A percentile compares a stretch with the other conserved stretches of the same genome.
Conservation (phyloP, 92 coral and sea anemone species). For the Meandrina meandrites region DNA sequence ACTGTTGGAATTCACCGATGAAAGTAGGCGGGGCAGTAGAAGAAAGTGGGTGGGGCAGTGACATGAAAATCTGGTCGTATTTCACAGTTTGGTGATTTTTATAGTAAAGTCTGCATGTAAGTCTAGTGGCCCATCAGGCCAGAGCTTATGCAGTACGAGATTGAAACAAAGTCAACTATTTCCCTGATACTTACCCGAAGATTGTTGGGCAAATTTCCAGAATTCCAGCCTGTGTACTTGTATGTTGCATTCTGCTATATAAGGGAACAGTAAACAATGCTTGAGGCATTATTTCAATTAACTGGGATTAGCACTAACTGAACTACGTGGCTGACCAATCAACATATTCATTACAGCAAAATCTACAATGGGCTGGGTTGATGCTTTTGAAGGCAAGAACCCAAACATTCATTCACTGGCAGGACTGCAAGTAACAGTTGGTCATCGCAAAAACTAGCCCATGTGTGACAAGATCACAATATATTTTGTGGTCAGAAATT, state of each 20-base stretch:
- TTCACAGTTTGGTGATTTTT: no score
- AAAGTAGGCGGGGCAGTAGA: no score
- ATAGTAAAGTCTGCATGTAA: no score
- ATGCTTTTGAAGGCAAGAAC: neutral
- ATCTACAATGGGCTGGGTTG: neutral
- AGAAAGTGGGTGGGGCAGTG: no score
- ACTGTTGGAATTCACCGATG: no score
- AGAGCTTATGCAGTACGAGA: no score
- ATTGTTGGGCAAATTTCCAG: conserved; percentile 61
- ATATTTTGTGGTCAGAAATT: no score
- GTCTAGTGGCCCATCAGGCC: no score
- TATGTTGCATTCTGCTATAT: conserved; percentile 30
- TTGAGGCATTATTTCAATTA: neutral
- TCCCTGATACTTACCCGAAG: conserved; percentile 62
- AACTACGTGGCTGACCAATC: neutral
- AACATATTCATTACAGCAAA: neutral
- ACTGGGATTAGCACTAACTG: neutral
- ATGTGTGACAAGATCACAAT: no score
- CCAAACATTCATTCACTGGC: neutral
- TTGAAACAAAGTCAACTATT: neutral
- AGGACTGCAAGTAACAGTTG: no score
- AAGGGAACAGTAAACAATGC: neutral
- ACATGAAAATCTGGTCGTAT: no score
- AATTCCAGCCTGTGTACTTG: conserved; percentile 77
- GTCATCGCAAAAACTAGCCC: no score